Percentiles rank a stretch among this genome's conserved stretches.
phyloP scores from a whole-genome alignment of 92 coral and sea anemone species.

The Meandrina meandrites region DNA sequence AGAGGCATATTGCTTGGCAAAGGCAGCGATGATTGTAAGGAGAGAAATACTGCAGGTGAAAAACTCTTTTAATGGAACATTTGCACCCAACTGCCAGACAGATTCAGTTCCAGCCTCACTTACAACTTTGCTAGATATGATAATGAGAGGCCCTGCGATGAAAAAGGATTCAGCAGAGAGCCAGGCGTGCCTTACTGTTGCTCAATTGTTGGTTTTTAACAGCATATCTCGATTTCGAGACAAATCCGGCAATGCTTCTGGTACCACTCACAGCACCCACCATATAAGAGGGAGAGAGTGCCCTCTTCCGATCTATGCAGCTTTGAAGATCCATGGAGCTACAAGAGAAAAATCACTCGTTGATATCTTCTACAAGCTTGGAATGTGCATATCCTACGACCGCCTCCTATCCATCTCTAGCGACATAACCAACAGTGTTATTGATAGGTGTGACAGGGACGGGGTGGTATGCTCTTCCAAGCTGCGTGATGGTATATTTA shows the following conservation, averaged over 20 bases:
- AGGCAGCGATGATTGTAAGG: too few relatives aligned
- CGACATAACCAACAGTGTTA: conserved; percentile 58
- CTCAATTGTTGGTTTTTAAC: too few relatives aligned
- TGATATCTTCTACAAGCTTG: conserved; percentile 61
- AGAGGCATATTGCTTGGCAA: too few relatives aligned
- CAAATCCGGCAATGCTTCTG: conserved; percentile 40
- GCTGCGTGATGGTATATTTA: conserved; percentile 51
- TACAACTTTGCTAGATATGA: too few relatives aligned
- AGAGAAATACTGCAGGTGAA: too few relatives aligned
- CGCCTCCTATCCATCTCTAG: conserved; percentile 61
- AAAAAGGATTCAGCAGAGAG: too few relatives aligned
- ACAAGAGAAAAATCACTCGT: conserved; percentile 61
- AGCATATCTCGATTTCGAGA: conserved; percentile 32
- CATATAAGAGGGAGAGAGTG: conserved; percentile 58
- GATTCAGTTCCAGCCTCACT: too few relatives aligned
- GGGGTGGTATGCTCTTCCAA: conserved; percentile 63
- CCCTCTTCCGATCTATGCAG: conserved; percentile 65
- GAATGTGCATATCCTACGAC: conserved; percentile 65
- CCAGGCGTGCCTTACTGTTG: too few relatives aligned
- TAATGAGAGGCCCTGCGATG: too few relatives aligned
- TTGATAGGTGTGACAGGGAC: conserved; percentile 51
- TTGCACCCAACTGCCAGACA: too few relatives aligned
- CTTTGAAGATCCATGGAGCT: conserved; percentile 69
- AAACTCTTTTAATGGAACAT: too few relatives aligned
- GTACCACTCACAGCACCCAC: conserved; percentile 45